These are phyloP conservation scores for Deroptyus accipitrinus DNA, from an alignment of 2,113 vertebrate genomes.

Conservation along the genomic window DNA sequence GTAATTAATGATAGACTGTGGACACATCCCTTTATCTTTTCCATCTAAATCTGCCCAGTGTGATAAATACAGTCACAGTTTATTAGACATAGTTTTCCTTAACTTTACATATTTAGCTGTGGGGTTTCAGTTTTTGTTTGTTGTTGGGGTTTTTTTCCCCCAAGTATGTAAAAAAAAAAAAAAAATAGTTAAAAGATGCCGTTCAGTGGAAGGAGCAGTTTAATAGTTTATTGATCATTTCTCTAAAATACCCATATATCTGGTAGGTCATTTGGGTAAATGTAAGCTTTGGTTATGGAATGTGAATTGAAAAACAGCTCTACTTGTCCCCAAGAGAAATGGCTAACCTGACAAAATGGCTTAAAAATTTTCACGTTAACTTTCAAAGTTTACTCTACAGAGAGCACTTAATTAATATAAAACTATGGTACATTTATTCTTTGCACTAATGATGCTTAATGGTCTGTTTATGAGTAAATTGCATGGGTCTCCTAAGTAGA, in stretches of 20 bases:
- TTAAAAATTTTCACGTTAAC: slow-evolving; percentile 67
- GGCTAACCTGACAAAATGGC: slow-evolving; percentile 43
- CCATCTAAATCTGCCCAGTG: slow-evolving; percentile 7
- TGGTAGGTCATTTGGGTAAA: slow-evolving; percentile 16
- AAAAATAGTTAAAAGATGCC: background rate
- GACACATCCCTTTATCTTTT: background rate
- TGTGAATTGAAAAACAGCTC: background rate
- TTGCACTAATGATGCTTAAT: slow-evolving; percentile 71
- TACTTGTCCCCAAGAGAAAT: slow-evolving; percentile 49
- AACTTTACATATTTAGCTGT: background rate
- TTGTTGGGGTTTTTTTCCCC: background rate
- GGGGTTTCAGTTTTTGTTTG: background rate
- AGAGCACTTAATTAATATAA: slow-evolving; percentile 70
- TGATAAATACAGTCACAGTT: slow-evolving; percentile 37
- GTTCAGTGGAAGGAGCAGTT: slow-evolving; percentile 2
- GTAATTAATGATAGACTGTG: slow-evolving; percentile 14
- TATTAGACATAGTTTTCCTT: slow-evolving; percentile 35
- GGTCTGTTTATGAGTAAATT: slow-evolving; percentile 75
- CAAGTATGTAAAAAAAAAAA: background rate
- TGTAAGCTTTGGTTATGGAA: background rate
- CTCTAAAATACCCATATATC: slow-evolving; percentile 18
- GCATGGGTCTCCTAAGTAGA: slow-evolving; percentile 72
- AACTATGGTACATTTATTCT: slow-evolving; percentile 71
- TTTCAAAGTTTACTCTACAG: slow-evolving; percentile 65
- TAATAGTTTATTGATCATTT: slow-evolving; percentile 42